Evolutionary conservation across 37 sponge, comb jelly and placozoan genomes (phyloP), one percentile per base, ranked within the genome.

Genomic region (Spongilla lacustris): DNA sequence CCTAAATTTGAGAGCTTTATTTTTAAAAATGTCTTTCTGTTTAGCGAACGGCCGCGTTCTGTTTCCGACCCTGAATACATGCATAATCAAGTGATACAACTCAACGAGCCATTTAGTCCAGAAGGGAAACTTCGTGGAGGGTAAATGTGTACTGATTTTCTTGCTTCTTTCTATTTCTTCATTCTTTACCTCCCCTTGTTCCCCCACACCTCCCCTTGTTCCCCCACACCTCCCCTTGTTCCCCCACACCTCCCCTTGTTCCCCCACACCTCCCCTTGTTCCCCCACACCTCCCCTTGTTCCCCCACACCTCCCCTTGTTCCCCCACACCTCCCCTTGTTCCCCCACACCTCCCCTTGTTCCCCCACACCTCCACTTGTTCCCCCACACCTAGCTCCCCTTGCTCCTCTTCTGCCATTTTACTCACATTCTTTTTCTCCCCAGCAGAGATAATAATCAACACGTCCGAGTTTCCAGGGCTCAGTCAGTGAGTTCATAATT

Each of bases 161-260:
- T 34, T 81, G 69, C 21, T 69, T 81, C 70, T 36, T 34, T 58
- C 68, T 27, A 37, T 76, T 48, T n/a, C 78, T 76, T n/a, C n/a
- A n/a, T n/a, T n/a, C n/a, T n/a, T n/a, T n/a, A 46, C 58, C 50
- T 41, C 50, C 58, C 50, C 41, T 41, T 6, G 6, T 41, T 3
- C 3, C 41, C 41, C 41, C 41, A 41, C 6, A 46, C 58, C 50
- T 41, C 50, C 58, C 50, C 41, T 41, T 6, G 6, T 41, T 3
- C 3, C 41, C 41, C 41, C 41, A 41, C 6, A 41, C 41, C 41
- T 8, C 70, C n/a, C n/a, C n/a, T n/a, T n/a, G n/a, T n/a, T n/a
- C n/a, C n/a, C n/a, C n/a, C n/a, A n/a, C 27, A n/a, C 8, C 2
- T 6, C 70, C 70, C 27, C 27, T 69, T 28, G 25, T n/a, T 69